Evolutionary conservation across 2,113 vertebrate species (phyloP).

Genomic region (Illadopsis cleaveri): DNA sequence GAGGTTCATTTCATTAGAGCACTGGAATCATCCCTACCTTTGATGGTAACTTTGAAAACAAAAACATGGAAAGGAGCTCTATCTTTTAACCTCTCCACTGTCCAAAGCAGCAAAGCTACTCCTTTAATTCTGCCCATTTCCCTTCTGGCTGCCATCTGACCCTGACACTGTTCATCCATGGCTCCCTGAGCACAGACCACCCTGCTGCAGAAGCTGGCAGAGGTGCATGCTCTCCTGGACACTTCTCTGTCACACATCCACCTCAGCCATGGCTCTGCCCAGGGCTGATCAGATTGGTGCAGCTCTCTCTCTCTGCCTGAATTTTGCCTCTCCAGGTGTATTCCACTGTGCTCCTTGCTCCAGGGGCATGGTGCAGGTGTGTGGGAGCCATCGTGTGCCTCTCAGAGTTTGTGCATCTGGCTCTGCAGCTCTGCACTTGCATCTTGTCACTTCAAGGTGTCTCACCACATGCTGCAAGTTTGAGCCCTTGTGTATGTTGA

Average conservation of each 20-base stretch:
- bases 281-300: rapidly evolving
- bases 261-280: neutral
- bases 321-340: neutral
- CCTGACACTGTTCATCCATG: neutral
- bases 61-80: neutral
- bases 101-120: neutral
- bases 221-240: neutral
- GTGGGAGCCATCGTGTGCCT: neutral
- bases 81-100: neutral
- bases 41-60: neutral
- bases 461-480: neutral
- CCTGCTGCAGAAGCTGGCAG: neutral
- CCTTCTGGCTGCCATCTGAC: neutral
- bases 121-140: neutral
- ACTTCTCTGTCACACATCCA: rapidly evolving
- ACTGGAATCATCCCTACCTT: neutral
- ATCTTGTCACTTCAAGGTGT: neutral
- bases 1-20: neutral
- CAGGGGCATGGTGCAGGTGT: neutral
- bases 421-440: neutral
- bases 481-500: neutral
- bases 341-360: neutral
- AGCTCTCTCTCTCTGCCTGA: neutral
- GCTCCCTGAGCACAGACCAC: neutral
- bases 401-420: neutral